A percentile compares a stretch with the other conserved stretches of the same genome.
These are phyloP conservation scores for Artibeus lituratus DNA, from an alignment of 2,797 vertebrate genomes.

Conservation along the genomic window DNA sequence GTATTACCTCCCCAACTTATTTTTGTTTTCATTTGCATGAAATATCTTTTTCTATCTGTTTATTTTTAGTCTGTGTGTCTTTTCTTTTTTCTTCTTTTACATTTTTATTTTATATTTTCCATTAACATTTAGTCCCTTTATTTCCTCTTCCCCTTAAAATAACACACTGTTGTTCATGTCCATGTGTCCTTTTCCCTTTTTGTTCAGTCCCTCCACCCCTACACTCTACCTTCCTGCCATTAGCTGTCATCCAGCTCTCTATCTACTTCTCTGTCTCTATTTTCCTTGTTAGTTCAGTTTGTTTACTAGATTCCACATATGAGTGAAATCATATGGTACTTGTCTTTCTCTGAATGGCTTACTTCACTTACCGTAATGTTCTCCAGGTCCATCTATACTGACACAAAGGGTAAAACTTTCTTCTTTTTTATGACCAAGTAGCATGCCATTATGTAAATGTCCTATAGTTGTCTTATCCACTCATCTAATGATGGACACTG, in stretches of 20 bases:
- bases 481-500: not conserved
- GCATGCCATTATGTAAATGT: not conserved
- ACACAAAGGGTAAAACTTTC: not conserved
- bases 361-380: not conserved
- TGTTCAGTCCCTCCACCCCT: not conserved
- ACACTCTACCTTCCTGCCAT: not conserved
- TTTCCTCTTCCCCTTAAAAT: not conserved
- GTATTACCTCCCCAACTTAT: not conserved
- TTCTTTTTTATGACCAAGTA: not conserved
- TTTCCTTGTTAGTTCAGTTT: not conserved
- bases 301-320: not conserved
- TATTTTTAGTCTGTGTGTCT: not conserved
- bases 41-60: not conserved
- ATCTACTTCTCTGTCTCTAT: not conserved
- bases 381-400: not conserved
- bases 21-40: not conserved
- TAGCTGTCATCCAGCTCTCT: not conserved
- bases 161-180: not conserved
- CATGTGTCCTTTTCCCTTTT: not conserved
- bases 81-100: not conserved
- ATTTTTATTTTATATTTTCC: not conserved
- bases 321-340: not conserved
- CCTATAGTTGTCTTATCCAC: not conserved
- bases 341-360: not conserved
- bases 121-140: not conserved